A percentile compares a stretch with the other conserved stretches of the same genome.
phyloP scores from a whole-genome alignment of 2,888 invertebrate genomes.

The Ypsolopha scabrella region DNA sequence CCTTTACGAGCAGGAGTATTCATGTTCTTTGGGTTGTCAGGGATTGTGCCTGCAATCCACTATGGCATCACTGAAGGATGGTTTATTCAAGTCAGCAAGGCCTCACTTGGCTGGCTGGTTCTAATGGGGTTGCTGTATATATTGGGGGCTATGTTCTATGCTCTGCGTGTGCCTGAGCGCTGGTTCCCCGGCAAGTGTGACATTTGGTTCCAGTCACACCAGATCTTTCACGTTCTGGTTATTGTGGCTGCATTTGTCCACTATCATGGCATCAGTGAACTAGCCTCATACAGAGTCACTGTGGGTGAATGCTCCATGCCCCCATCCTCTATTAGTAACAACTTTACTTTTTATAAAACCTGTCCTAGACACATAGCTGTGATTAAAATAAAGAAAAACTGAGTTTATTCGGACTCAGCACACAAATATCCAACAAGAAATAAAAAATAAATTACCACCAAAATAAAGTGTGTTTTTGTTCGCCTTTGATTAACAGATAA shows the following conservation, averaged over 20 bases:
- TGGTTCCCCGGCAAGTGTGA: conserved; percentile 95
- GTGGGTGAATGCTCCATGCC: conserved; percentile 86
- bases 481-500: too few species aligned
- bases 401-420: too few species aligned
- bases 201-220: conserved; percentile 99
- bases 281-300: conserved; percentile 94
- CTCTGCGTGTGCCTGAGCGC: conserved; percentile 96
- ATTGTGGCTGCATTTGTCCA: conserved; percentile 98
- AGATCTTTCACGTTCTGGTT: conserved; percentile 98
- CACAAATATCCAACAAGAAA: too few species aligned
- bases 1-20: conserved; percentile 96
- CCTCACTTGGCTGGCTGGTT: conserved; percentile 93
- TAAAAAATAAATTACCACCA: too few species aligned
- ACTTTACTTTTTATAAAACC: too few species aligned
- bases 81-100: conserved; percentile 92
- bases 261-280: conserved; percentile 97
- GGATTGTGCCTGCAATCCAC: conserved; percentile 97
- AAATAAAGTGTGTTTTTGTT: too few species aligned
- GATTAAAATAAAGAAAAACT: too few species aligned
- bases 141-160: conserved; percentile 95
- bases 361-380: too few species aligned
- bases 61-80: conserved; percentile 96
- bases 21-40: conserved; percentile 96
- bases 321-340: conserved; percentile 76
- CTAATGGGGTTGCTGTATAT: conserved; percentile 97